A percentile compares a stretch with the other conserved stretches of the same genome.
phyloP scores from a whole-genome alignment of 2,888 invertebrate genomes.

The Amphipoea oculea region DNA sequence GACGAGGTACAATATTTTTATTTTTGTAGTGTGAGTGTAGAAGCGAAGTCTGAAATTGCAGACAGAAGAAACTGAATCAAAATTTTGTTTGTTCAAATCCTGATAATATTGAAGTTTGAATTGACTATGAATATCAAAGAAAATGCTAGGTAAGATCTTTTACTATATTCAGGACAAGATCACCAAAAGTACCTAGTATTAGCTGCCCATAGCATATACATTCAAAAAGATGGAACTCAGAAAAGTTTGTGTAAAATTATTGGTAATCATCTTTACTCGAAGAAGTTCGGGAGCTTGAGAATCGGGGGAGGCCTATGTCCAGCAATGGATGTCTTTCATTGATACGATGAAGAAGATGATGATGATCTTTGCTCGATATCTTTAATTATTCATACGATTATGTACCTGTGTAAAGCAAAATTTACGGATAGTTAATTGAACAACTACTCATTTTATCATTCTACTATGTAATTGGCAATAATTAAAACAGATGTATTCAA shows the following conservation, averaged over 20 bases:
- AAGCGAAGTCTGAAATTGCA: conserved; percentile 9
- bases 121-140: background rate
- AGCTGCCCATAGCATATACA: background rate
- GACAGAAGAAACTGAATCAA: background rate
- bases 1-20: conserved; percentile 30
- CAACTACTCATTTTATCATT: background rate
- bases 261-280: background rate
- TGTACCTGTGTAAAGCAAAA: background rate
- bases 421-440: background rate
- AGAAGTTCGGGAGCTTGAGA: background rate
- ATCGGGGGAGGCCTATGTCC: too few species aligned
- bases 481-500: conserved; percentile 10
- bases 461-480: conserved; percentile 4
- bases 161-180: too few species aligned
- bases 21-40: background rate
- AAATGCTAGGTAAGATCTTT: background rate
- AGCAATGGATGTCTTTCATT: background rate
- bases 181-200: background rate
- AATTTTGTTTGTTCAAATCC: background rate
- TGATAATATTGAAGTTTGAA: background rate
- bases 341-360: background rate
- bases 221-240: too few species aligned
- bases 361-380: background rate
- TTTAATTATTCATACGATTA: background rate
- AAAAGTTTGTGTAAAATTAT: background rate